Percentiles rank a stretch among this genome's conserved stretches.
Conservation (phyloP, 1,140 invertebrate genomes). For the Drosophila albomicans region DNA sequence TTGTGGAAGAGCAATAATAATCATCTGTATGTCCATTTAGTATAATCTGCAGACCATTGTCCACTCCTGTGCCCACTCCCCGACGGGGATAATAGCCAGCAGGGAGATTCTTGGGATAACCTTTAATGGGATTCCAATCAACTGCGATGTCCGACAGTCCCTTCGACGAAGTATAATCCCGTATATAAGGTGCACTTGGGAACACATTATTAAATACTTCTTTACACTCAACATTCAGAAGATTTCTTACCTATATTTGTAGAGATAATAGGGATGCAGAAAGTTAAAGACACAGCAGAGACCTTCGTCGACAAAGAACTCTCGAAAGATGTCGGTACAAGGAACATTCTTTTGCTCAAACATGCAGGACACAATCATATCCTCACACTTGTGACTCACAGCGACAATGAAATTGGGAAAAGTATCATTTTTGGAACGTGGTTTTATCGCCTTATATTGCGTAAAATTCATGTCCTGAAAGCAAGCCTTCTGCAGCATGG, state of each 20-base stretch:
- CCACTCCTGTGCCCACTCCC: constrained; percentile 87
- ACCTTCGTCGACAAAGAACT: constrained; percentile 92
- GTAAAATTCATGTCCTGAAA: constrained; percentile 60
- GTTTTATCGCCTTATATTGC: constrained; percentile 31
- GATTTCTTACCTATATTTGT: constrained; percentile 82
- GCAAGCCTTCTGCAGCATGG: constrained; percentile 72
- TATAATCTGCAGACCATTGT: constrained; percentile 89
- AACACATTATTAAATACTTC: constrained; percentile 58
- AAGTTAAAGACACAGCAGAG: constrained; percentile 93
- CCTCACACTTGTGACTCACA: constrained; percentile 60
- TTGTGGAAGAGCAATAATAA: constrained; percentile 92
- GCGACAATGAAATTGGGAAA: constrained; percentile 62
- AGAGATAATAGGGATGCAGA: constrained; percentile 88
- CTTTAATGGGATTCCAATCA: constrained; percentile 88
- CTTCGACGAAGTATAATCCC: constrained; percentile 64
- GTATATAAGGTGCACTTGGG: constrained; percentile 43
- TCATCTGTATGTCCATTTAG: constrained; percentile 89
- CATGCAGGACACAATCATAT: constrained; percentile 62
- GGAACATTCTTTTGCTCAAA: constrained; percentile 80
- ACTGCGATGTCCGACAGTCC: constrained; percentile 83
- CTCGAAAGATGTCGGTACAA: constrained; percentile 90
- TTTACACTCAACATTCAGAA: no score
- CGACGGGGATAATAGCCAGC: constrained; percentile 63
- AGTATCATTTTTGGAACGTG: constrained; percentile 46
- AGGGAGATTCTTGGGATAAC: constrained; percentile 62